Percentiles rank a stretch among this genome's conserved stretches.
These are phyloP conservation scores for Branchipolynoe longqiensis DNA, from an alignment of 2,888 invertebrate genomes.

Conservation along the genomic window DNA sequence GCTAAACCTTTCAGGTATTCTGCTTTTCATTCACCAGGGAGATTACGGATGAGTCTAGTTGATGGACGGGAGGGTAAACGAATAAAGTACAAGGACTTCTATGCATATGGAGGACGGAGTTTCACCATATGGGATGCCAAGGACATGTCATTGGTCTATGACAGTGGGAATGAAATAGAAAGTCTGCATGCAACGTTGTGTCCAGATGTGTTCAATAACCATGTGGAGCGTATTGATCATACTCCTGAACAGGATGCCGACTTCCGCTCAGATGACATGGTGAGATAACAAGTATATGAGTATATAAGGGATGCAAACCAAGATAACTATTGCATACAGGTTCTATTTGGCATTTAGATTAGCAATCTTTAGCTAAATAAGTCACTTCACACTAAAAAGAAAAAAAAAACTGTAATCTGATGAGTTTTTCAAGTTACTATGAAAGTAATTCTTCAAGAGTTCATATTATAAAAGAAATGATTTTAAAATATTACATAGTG, in stretches of 20 bases:
- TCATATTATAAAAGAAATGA: no score
- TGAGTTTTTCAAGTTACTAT: no score
- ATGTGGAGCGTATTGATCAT: not conserved
- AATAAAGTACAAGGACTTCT: constrained; percentile 43
- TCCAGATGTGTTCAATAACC: constrained; percentile 64
- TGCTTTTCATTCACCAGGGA: no score
- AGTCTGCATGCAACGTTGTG: constrained; percentile 37
- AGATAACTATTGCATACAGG: no score
- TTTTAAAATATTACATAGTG: no score
- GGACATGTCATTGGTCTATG: constrained; percentile 45
- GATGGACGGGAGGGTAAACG: constrained; percentile 59
- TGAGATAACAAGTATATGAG: not conserved
- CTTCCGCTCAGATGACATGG: constrained; percentile 65
- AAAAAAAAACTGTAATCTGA: no score
- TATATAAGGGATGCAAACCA: no score
- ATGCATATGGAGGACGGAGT: constrained; percentile 52
- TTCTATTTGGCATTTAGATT: no score
- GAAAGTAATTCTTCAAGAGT: no score
- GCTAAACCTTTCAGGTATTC: no score
- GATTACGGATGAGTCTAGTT: constrained; percentile 59
- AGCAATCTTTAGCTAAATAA: no score
- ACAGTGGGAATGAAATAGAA: constrained; percentile 54
- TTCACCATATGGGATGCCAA: constrained; percentile 47
- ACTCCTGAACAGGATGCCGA: constrained; percentile 57
- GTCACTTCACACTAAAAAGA: no score